These are phyloP conservation scores for Drosophila gunungcola DNA, from an alignment of 1,140 invertebrate species.

Conservation along the genomic window DNA sequence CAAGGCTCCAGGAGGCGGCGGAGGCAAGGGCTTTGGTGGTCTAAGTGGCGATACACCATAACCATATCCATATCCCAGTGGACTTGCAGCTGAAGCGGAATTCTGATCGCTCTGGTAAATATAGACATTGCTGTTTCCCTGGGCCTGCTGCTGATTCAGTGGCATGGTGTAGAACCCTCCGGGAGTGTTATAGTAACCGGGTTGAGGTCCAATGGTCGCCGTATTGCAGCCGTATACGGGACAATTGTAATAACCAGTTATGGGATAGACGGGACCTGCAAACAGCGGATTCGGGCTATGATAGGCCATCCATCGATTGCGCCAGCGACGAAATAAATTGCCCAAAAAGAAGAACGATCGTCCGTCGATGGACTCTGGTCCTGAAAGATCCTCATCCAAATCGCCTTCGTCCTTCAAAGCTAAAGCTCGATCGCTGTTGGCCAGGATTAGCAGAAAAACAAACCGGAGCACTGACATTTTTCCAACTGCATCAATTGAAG, in stretches of 20 bases:
- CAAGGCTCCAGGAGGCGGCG: slow-evolving; percentile 1
- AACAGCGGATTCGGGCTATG: slow-evolving; percentile 57
- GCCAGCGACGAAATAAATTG: slow-evolving; percentile 65
- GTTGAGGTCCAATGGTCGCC: slow-evolving; percentile 51
- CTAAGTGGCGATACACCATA: slow-evolving; percentile 22
- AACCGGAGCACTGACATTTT: slow-evolving; percentile 38
- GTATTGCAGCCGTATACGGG: slow-evolving; percentile 61
- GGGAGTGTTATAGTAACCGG: slow-evolving; percentile 32
- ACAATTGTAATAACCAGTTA: slow-evolving; percentile 68
- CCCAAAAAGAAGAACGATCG: slow-evolving; percentile 66
- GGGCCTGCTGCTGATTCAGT: slow-evolving; percentile 55
- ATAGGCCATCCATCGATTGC: slow-evolving; percentile 66
- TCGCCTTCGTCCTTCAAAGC: slow-evolving; percentile 18
- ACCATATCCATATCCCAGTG: slow-evolving; percentile 48
- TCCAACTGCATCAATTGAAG: slow-evolving; percentile 25
- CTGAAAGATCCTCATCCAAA: background rate
- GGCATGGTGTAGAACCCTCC: slow-evolving; percentile 50
- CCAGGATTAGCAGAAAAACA: slow-evolving; percentile 33
- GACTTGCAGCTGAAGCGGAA: slow-evolving; percentile 16
- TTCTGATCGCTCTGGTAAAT: slow-evolving; percentile 73
- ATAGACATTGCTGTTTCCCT: slow-evolving; percentile 70
- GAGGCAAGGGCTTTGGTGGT: slow-evolving; percentile 15
- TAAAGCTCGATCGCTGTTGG: slow-evolving; percentile 4
- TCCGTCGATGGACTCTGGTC: slow-evolving; percentile 43
- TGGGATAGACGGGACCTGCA: slow-evolving; percentile 58